phyloP scores from a whole-genome alignment of 2,797 vertebrate genomes.

The Numenius phaeopus region DNA sequence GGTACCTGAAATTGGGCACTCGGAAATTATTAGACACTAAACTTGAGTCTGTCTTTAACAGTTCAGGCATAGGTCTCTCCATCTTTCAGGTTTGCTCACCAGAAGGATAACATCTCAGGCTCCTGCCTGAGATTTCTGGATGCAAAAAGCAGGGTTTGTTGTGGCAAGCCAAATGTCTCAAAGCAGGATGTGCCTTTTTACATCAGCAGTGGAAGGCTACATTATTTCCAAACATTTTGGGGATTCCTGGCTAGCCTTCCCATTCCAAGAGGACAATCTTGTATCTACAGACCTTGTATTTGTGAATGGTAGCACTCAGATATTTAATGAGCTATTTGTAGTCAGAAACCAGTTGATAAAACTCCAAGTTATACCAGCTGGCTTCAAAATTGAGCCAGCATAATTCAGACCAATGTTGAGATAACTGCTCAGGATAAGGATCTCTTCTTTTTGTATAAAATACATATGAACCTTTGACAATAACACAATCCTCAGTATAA shows the following conservation, averaged over 20 bases:
- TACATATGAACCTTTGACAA: neutral
- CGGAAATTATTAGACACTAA: neutral
- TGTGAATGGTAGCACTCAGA: neutral
- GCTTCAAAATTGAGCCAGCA: neutral
- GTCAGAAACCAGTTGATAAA: neutral
- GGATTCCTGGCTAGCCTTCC: neutral
- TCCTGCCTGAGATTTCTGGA: neutral
- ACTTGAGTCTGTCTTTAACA: neutral
- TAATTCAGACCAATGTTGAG: neutral
- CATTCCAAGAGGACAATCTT: neutral
- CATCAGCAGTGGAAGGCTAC: neutral
- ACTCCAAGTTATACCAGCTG: neutral
- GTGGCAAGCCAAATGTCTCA: neutral
- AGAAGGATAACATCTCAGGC: neutral
- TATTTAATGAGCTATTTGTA: neutral
- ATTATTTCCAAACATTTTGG: neutral
- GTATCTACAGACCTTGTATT: neutral
- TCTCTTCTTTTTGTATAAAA: neutral
- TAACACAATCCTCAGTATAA: neutral
- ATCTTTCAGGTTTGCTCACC: neutral
- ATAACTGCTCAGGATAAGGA: neutral
- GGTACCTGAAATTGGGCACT: neutral
- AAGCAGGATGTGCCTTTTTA: neutral
- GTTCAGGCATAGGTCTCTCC: neutral
- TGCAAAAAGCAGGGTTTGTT: neutral